Percentiles rank a stretch among this genome's conserved stretches.
phyloP scores from a whole-genome alignment of 2,797 vertebrate genomes.

The Coccyzus lansbergi region DNA sequence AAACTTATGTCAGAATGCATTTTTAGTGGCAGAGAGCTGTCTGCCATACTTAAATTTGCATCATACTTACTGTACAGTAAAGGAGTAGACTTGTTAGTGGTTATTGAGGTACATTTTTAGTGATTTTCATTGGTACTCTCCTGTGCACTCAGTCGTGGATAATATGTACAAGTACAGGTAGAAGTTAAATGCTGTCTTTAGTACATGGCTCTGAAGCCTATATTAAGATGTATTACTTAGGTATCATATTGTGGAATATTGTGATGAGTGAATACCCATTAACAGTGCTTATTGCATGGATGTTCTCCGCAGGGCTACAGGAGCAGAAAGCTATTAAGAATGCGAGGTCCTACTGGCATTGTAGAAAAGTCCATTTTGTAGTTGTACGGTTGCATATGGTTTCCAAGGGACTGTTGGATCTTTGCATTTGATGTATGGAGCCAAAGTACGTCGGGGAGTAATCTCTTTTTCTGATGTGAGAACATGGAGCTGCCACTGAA shows the following conservation, averaged over 20 bases:
- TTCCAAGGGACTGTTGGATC: neutral
- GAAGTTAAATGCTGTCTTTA: neutral
- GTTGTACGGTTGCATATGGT: neutral
- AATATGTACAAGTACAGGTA: neutral
- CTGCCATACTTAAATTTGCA: neutral
- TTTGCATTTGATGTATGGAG: neutral
- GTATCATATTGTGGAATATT: neutral
- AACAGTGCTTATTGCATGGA: neutral
- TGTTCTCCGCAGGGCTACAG: neutral
- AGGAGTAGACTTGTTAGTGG: neutral
- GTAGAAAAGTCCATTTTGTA: neutral
- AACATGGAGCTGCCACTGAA: neutral
- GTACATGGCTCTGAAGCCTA: neutral
- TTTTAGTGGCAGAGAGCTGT: neutral
- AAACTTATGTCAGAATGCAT: neutral
- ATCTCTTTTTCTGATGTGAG: neutral
- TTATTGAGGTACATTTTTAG: neutral
- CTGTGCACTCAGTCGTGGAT: neutral
- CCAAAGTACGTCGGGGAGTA: neutral
- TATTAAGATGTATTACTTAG: neutral
- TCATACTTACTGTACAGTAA: neutral
- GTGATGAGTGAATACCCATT: neutral
- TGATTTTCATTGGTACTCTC: neutral
- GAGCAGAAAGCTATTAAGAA: neutral
- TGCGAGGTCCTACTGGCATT: neutral